Percentiles rank a stretch among this genome's conserved stretches.
phyloP scores from a whole-genome alignment of 2,888 invertebrate genomes.

The Lasius fuliginosus region DNA sequence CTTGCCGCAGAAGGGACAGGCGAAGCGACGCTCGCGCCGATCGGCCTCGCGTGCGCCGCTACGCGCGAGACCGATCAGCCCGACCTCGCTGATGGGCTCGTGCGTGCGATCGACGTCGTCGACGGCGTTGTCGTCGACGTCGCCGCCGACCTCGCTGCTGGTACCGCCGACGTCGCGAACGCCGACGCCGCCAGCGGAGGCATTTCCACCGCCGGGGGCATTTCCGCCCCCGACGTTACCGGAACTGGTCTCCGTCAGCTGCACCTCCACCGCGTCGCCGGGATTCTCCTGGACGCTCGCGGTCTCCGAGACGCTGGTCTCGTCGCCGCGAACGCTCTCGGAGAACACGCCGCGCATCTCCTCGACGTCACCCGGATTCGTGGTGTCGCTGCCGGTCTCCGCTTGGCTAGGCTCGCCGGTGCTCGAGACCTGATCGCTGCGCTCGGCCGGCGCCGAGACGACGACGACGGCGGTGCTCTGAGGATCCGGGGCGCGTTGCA shows the following conservation, averaged over 20 bases:
- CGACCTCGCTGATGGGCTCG: constrained; percentile 60
- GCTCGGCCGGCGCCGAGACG: constrained; percentile 82
- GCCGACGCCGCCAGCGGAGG: constrained; percentile 55
- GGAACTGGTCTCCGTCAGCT: constrained; percentile 54
- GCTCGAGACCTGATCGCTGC: constrained; percentile 91
- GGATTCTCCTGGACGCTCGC: constrained; percentile 78
- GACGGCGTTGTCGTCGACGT: constrained; percentile 83
- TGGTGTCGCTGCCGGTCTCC: constrained; percentile 87
- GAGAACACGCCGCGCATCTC: constrained; percentile 75
- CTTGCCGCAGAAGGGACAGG: constrained; percentile 96
- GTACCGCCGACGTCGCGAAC: constrained; percentile 75
- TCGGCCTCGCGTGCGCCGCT: constrained; percentile 79
- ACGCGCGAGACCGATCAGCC: constrained; percentile 63
- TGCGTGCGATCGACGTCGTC: constrained; percentile 86
- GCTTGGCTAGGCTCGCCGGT: constrained; percentile 89
- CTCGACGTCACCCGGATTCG: constrained; percentile 87
- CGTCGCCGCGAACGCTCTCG: constrained; percentile 82
- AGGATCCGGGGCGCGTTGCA: constrained; percentile 88
- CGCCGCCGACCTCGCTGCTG: constrained; percentile 84
- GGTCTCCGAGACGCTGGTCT: constrained; percentile 79
- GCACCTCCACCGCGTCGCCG: constrained; percentile 68
- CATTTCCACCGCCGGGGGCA: constrained; percentile 7
- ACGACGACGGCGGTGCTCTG: constrained; percentile 70
- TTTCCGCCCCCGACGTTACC: no score
- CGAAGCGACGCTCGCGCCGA: constrained; percentile 89